A percentile compares a stretch with the other conserved stretches of the same genome.
These are phyloP conservation scores for Hemiprocne comata DNA, from an alignment of 2,113 vertebrate species.

Conservation along the genomic window DNA sequence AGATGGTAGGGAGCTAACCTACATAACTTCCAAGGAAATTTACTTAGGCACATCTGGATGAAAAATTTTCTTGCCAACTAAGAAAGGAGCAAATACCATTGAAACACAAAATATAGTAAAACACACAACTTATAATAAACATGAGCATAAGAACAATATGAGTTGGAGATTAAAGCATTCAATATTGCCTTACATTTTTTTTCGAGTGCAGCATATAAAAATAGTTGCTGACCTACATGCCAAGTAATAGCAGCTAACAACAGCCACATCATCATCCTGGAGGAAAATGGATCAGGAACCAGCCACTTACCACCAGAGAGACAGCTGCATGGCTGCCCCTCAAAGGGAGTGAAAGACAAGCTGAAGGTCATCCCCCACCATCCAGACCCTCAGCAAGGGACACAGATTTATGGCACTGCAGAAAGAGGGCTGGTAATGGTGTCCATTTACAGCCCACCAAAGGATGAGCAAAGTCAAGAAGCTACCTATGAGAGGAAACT, in stretches of 20 bases:
- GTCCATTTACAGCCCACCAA: background rate
- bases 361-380: background rate
- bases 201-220: background rate
- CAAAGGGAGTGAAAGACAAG: background rate
- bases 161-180: background rate
- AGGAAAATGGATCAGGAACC: background rate
- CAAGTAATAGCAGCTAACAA: background rate
- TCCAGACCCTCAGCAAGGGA: fast-evolving
- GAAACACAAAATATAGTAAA: background rate
- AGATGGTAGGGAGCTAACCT: background rate
- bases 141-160: background rate
- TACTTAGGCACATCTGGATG: background rate
- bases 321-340: fast-evolving
- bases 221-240: background rate
- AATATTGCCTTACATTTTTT: background rate
- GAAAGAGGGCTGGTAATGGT: fast-evolving
- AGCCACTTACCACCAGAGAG: background rate
- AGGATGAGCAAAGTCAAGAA: background rate
- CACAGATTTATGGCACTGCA: background rate
- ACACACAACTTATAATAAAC: background rate
- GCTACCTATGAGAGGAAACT: background rate
- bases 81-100: background rate
- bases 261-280: background rate
- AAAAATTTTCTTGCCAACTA: background rate
- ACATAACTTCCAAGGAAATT: background rate